Base-by-base conservation (phyloP, 30 jellyfish, hydroid and myxozoan species). In the Hydractinia symbiolongicarpus region DNA sequence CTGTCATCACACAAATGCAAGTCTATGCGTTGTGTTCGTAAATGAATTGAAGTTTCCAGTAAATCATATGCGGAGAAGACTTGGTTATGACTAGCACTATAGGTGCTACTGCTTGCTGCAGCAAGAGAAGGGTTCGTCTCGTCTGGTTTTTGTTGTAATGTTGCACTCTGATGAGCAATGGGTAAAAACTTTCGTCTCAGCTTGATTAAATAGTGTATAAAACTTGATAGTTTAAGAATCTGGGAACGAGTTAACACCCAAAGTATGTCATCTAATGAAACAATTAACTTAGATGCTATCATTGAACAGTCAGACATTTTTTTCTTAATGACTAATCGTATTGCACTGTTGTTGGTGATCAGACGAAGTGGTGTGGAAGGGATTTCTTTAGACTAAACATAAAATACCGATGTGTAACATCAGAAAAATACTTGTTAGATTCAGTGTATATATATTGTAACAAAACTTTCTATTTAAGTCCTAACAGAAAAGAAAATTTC, bases 201-300 rank as follows among this genome's bases (percentile, higher is more conserved):
- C 61, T 88, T 88, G 53, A 93, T 72, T 49, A 93, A 57, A 79
- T 76, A 93, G 72, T 93, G 95, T 10, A 93, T 94, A 54, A 93
- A 93, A 71, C 95, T 88, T 10, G 98, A 93, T 10, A 93, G 83
- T 53, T 86, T 87, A 62, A 93, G 95, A 19, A 93, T 76, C 66
- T 93, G 98, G 10, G 96, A 87, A 76, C 84, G 96, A 11, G 98
- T 93, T 16, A 93, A 86, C 21, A 93, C 96, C 95, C 95, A 84
- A 4, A 93, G 81, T 8, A 93, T 93, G 74, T 93, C 98, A 80
- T 93, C 98, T 1, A 93, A 88, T 17, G 86, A 69, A 8, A 93
- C 81, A 54, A 89, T 90, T 15, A 93, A 81, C 80, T 89, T 86
- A n/a, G 98, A 93, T 5, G 98, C 90, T 16, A 93, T 83, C 86